Percentiles rank a stretch among this genome's conserved stretches.
These are phyloP conservation scores for Itoplectis maculator DNA, from an alignment of 2,888 invertebrate genomes.

Conservation along the genomic window DNA sequence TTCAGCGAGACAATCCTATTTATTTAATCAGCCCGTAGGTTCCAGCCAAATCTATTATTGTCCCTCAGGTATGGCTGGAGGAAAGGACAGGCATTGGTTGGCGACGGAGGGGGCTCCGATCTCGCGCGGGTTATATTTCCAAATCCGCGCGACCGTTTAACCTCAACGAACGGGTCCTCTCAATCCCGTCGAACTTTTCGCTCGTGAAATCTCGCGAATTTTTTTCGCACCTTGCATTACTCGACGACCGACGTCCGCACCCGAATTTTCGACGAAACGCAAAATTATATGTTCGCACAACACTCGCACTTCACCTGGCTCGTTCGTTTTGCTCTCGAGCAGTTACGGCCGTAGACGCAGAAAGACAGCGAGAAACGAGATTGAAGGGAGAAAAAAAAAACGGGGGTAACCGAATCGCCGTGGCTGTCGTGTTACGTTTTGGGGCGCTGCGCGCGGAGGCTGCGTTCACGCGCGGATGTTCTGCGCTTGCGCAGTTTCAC, in stretches of 20 bases:
- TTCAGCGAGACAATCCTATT: constrained; percentile 80
- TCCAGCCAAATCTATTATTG: constrained; percentile 85
- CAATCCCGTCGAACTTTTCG: constrained; percentile 4
- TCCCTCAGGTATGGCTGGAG: constrained; percentile 83
- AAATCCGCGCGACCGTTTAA: constrained; percentile 7
- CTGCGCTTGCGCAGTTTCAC: no score
- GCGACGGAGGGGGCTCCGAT: constrained; percentile 52
- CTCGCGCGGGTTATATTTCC: constrained; percentile 52
- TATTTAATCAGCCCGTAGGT: constrained; percentile 84
- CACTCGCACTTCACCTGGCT: constrained; percentile 56
- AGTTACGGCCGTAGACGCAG: constrained; percentile 29
- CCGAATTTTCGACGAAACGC: constrained; percentile 25
- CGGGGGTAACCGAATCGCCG: constrained; percentile 2
- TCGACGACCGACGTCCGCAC: constrained; percentile 49
- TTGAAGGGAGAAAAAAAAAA: no score
- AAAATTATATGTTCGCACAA: constrained; percentile 41
- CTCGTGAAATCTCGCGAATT: constrained; percentile 34
- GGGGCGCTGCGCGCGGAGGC: no score
- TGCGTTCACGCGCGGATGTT: no score
- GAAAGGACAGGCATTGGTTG: constrained; percentile 73
- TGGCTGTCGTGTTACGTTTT: no score
- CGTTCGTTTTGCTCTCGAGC: constrained; percentile 17
- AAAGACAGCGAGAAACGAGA: constrained; percentile 15
- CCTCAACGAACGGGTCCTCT: constrained; percentile 1
- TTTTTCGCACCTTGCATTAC: constrained; percentile 68